phyloP scores from a whole-genome alignment of 2,888 invertebrate species.

The Bursaphelenchus okinawaensis region DNA sequence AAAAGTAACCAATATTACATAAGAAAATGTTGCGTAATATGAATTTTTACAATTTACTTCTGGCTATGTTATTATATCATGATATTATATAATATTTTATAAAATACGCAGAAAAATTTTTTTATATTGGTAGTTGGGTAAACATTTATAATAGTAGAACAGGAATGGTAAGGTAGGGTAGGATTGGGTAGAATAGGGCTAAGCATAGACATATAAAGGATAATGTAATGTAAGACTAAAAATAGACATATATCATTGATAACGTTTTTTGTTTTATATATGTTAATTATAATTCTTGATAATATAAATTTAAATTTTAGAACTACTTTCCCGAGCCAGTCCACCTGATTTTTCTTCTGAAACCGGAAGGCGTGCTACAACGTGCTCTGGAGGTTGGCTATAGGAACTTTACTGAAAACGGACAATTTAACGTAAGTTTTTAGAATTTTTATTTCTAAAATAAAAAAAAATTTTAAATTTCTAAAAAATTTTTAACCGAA shows the following conservation, averaged over 20 bases:
- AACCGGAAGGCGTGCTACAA: conserved; percentile 88
- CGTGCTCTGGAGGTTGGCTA: conserved; percentile 88
- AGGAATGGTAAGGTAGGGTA: too few species aligned
- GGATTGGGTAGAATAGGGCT: too few species aligned
- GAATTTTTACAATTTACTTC: too few species aligned
- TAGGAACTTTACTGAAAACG: conserved; percentile 42
- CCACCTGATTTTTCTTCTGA: conserved; percentile 56
- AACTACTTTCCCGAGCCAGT: conserved; percentile 50
- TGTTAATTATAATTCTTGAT: not conserved
- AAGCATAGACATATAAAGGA: too few species aligned
- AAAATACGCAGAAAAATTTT: too few species aligned
- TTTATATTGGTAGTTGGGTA: too few species aligned
- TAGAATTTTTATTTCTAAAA: not conserved
- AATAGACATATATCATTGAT: not conserved
- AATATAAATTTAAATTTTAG: conserved; percentile 29
- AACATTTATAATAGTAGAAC: too few species aligned
- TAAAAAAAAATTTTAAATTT: not conserved
- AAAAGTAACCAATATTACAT: too few species aligned
- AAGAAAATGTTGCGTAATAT: too few species aligned
- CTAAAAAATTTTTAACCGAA: not conserved
- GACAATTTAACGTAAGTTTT: conserved; percentile 44
- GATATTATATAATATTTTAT: too few species aligned
- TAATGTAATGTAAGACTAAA: too few species aligned
- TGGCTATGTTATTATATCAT: too few species aligned
- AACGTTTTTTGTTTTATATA: not conserved